Evolutionary conservation across 2,888 invertebrate species (phyloP).

Genomic region (Globia sparganii): DNA sequence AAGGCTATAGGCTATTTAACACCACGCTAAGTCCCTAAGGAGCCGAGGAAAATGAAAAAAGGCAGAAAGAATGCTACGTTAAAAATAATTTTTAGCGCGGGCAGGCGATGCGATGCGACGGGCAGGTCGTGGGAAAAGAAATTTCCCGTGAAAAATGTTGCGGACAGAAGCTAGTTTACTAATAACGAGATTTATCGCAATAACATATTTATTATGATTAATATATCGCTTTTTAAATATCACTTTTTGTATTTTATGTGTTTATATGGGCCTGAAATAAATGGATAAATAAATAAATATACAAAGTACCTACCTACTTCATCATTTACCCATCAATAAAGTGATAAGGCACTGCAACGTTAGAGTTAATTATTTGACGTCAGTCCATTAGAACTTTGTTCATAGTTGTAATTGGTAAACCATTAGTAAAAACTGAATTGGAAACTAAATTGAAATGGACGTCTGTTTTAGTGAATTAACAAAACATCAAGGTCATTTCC

Average conservation of each 20-base stretch:
- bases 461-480: conserved; percentile 12
- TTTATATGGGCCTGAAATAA: no score
- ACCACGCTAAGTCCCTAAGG: background rate
- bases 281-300: no score
- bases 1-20: background rate
- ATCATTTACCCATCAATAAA: background rate
- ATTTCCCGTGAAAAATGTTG: no score
- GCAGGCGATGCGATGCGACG: background rate
- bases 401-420: background rate
- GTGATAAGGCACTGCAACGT: background rate
- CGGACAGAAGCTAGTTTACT: background rate
- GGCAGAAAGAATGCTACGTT: no score
- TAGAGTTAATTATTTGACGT: background rate
- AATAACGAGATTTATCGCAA: background rate
- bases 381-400: conserved; percentile 3
- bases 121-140: background rate
- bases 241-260: no score
- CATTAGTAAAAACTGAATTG: conserved; percentile 25
- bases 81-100: background rate
- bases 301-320: no score
- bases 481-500: background rate
- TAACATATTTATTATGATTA: no score
- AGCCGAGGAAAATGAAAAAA: background rate
- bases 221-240: no score
- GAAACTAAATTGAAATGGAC: conserved; percentile 3